Conservation (phyloP, 2,888 invertebrate genomes). For the Zelleria hepariella region DNA sequence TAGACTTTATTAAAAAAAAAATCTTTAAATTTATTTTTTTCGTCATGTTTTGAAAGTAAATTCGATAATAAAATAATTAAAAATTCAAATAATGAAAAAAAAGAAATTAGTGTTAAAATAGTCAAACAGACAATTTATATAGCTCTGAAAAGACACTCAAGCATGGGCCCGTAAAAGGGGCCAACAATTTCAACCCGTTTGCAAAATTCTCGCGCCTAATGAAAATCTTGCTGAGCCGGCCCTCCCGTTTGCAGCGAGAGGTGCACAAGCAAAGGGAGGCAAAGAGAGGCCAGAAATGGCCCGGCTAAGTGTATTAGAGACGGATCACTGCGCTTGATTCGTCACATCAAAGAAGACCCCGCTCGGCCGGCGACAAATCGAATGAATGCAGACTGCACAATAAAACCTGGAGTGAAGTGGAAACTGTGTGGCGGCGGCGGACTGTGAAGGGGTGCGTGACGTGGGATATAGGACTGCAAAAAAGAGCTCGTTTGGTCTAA, state of each 20-base stretch:
- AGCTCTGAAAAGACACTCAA: conserved; percentile 2
- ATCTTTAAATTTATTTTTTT: too few species aligned
- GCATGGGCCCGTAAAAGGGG: conserved; percentile 22
- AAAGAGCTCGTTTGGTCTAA: too few species aligned
- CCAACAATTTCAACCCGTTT: conserved; percentile 57
- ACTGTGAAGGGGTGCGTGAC: not conserved
- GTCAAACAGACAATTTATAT: conserved; percentile 12
- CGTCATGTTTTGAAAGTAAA: too few species aligned
- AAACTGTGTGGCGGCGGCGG: not conserved
- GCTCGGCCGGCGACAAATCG: conserved; percentile 62
- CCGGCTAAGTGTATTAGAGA: conserved; percentile 68
- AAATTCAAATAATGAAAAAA: too few species aligned
- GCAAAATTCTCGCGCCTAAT: conserved; percentile 67
- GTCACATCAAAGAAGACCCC: conserved; percentile 69
- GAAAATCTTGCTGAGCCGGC: conserved; percentile 66
- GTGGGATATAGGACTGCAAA: too few species aligned
- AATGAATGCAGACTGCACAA: conserved; percentile 23
- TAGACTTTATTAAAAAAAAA: too few species aligned
- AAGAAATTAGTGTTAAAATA: not conserved
- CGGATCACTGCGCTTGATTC: conserved; percentile 70
- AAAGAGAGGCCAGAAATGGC: conserved; percentile 45
- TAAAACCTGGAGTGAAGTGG: not conserved
- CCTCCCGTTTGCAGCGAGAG: conserved; percentile 27
- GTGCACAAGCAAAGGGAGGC: conserved; percentile 31
- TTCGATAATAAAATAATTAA: too few species aligned